Evolutionary conservation across 2,888 invertebrate genomes (phyloP).

Genomic region (Dryobotodes eremita): DNA sequence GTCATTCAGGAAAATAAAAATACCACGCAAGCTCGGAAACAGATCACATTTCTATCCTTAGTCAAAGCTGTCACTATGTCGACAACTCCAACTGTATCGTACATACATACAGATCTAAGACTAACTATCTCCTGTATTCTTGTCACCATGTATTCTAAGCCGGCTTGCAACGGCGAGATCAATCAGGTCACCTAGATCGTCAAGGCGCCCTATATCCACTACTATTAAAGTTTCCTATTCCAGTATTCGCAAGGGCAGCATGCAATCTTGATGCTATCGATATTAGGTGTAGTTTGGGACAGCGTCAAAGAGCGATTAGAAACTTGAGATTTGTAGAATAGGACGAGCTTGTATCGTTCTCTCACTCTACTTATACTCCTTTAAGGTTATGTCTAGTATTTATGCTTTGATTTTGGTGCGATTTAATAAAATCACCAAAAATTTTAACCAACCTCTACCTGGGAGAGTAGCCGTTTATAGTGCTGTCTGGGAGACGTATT

Average conservation of each 20-base stretch:
- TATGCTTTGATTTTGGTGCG: too few relatives aligned
- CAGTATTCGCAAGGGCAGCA: constrained; percentile 6
- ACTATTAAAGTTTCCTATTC: constrained; percentile 25
- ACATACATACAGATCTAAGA: neutral
- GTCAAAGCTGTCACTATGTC: neutral
- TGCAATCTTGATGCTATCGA: constrained; percentile 30
- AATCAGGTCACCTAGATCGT: constrained; percentile 33
- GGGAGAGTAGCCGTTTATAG: too few relatives aligned
- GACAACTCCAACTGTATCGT: neutral
- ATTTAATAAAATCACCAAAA: too few relatives aligned
- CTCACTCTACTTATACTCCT: neutral
- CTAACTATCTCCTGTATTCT: constrained; percentile 8
- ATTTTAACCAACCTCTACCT: too few relatives aligned
- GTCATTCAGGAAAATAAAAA: neutral
- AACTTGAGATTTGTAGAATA: constrained; percentile 10
- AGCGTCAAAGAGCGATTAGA: constrained; percentile 25
- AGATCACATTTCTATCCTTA: neutral
- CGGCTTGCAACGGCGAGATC: constrained; percentile 10
- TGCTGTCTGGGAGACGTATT: too few relatives aligned
- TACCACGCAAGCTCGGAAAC: too few relatives aligned
- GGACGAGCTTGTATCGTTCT: neutral
- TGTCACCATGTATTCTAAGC: constrained; percentile 18
- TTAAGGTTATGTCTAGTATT: too few relatives aligned
- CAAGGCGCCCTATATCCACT: constrained; percentile 23
- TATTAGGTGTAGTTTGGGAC: neutral